Conservation (phyloP, 1,140 invertebrate genomes). For the Adoxophyes honmai region DNA sequence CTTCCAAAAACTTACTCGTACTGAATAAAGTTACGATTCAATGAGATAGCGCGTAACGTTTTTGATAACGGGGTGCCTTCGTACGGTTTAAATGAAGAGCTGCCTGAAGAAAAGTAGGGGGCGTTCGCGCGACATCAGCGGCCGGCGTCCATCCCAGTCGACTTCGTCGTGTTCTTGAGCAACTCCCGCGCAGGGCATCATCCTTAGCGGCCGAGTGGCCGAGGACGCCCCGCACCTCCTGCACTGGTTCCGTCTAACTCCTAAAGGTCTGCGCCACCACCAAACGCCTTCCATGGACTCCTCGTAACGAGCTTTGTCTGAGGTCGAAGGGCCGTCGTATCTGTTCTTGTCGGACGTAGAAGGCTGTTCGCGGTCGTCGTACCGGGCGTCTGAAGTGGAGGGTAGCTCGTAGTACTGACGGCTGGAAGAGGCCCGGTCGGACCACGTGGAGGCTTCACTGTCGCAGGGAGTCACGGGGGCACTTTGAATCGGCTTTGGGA, state of each 20-base stretch:
- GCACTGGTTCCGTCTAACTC: constrained; percentile 45
- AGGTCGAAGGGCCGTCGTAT: constrained; percentile 8
- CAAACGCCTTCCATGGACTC: constrained; percentile 50
- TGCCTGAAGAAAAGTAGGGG: constrained; percentile 59
- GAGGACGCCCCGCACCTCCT: constrained; percentile 50
- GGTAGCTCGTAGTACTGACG: constrained; percentile 26
- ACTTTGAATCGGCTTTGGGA: constrained; percentile 47
- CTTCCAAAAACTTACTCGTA: constrained; percentile 5
- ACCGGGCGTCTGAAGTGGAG: constrained; percentile 30
- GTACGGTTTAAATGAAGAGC: constrained; percentile 48
- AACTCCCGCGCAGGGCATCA: constrained; percentile 46
- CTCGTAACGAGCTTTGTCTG: constrained; percentile 34
- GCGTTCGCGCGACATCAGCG: constrained; percentile 49
- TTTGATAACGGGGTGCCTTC: not conserved
- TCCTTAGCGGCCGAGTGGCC: constrained; percentile 49
- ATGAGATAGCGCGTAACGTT: not conserved
- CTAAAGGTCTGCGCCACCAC: constrained; percentile 60
- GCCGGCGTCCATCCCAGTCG: constrained; percentile 27
- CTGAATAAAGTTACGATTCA: not conserved
- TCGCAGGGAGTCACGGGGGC: constrained; percentile 65
- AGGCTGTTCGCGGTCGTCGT: constrained; percentile 20
- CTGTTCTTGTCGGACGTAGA: not conserved
- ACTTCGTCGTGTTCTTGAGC: constrained; percentile 36
- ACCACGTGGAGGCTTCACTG: constrained; percentile 55
- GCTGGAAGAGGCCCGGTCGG: constrained; percentile 31